A percentile compares a stretch with the other conserved stretches of the same genome.
These are phyloP conservation scores for Cololabis saira DNA, from an alignment of 2,113 vertebrate species.

Conservation along the genomic window DNA sequence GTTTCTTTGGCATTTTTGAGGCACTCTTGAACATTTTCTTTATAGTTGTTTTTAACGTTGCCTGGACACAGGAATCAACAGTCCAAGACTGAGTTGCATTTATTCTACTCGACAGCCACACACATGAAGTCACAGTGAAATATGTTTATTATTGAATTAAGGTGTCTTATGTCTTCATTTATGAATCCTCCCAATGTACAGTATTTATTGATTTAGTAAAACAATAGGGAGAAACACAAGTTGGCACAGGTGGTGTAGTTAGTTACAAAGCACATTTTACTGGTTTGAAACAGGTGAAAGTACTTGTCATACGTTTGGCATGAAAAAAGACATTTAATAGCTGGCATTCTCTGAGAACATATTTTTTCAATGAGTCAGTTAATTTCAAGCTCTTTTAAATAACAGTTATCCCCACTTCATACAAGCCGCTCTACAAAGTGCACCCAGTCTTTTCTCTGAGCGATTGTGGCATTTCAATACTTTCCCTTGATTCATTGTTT, in stretches of 20 bases:
- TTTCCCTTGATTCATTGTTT: slow-evolving; percentile 15
- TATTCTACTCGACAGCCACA: slow-evolving; percentile 38
- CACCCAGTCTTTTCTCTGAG: no score
- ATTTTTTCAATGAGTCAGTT: background rate
- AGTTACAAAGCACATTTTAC: slow-evolving; percentile 19
- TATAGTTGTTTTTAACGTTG: no score
- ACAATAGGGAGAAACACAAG: slow-evolving; percentile 27
- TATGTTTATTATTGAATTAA: slow-evolving; percentile 27
- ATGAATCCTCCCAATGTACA: slow-evolving; percentile 27
- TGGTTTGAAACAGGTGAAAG: slow-evolving; percentile 7
- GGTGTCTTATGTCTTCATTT: slow-evolving; percentile 38
- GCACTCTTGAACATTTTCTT: no score
- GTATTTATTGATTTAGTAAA: slow-evolving; percentile 32
- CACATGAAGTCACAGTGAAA: slow-evolving; percentile 50
- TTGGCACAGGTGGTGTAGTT: background rate
- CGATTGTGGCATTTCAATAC: background rate
- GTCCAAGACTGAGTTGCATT: background rate
- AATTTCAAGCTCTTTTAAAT: background rate
- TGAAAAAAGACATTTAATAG: background rate
- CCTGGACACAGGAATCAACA: background rate
- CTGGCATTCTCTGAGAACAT: background rate
- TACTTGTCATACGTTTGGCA: background rate
- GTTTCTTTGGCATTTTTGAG: no score
- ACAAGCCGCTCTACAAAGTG: no score
- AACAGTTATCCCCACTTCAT: background rate